Evolutionary conservation across 2,797 vertebrate species (phyloP).

Genomic region (Microchirus variegatus): DNA sequence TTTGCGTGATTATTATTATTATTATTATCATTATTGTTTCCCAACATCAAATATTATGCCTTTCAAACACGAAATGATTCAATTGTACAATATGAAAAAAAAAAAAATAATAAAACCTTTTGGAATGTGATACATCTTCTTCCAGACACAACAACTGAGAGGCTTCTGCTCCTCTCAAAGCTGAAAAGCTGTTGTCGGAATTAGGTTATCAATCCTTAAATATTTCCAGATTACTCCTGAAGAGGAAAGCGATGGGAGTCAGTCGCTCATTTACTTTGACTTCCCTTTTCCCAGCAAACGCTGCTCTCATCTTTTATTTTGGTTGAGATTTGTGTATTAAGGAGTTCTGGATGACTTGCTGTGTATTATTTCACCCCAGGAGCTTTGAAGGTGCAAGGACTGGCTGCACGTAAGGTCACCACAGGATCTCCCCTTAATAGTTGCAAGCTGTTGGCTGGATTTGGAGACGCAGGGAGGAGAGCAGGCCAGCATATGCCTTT

Average conservation of each 20-base stretch:
- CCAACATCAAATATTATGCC: constrained; percentile 10
- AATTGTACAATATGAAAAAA: neutral
- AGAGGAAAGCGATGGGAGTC: constrained; percentile 33
- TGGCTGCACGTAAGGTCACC: constrained; percentile 80
- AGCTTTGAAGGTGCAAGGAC: constrained; percentile 82
- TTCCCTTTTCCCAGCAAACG: constrained; percentile 42
- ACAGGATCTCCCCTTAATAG: constrained; percentile 83
- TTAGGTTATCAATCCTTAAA: constrained; percentile 18
- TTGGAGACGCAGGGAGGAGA: constrained; percentile 59
- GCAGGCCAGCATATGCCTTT: constrained; percentile 57
- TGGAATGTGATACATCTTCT: constrained; percentile 18
- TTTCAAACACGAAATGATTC: constrained; percentile 12
- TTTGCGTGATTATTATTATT: constrained; percentile 29
- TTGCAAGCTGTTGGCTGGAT: constrained; percentile 82
- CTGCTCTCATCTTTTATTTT: constrained; percentile 62
- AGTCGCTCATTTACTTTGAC: constrained; percentile 47
- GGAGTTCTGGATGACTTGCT: constrained; percentile 80
- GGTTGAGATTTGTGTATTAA: constrained; percentile 76
- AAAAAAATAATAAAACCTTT: neutral
- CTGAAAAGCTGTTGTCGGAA: constrained; percentile 11
- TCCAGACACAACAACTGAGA: constrained; percentile 31
- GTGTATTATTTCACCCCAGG: constrained; percentile 80
- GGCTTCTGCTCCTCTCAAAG: constrained; percentile 22
- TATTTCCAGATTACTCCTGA: constrained; percentile 15
- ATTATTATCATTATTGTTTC: neutral